These are phyloP conservation scores for Pectinophora gossypiella DNA, from an alignment of 1,140 invertebrate genomes.

Conservation along the genomic window DNA sequence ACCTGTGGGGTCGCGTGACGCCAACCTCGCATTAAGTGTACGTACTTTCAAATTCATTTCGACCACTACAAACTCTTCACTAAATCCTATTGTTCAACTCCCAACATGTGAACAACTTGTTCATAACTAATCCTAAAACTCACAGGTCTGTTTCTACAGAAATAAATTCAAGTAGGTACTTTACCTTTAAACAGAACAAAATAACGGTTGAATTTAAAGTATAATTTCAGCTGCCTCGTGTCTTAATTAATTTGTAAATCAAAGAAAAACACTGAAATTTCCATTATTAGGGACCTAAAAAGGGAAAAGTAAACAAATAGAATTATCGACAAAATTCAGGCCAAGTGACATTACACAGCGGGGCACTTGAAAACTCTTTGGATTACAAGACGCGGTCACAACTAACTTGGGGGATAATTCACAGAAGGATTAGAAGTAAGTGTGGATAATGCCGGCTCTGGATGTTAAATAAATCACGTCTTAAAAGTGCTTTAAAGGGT, in stretches of 20 bases:
- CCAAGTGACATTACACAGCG: slow-evolving; percentile 17
- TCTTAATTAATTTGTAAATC: background rate
- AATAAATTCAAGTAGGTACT: background rate
- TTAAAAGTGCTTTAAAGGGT: slow-evolving; percentile 47
- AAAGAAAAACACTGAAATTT: background rate
- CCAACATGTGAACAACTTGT: background rate
- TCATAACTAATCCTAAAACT: background rate
- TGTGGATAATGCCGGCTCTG: slow-evolving; percentile 33
- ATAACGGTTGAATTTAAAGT: background rate
- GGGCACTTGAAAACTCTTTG: slow-evolving; percentile 25
- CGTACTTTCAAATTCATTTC: slow-evolving; percentile 47
- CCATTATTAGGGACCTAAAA: background rate
- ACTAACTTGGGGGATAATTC: slow-evolving; percentile 38
- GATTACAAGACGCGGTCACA: slow-evolving; percentile 30
- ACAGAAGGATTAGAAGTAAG: slow-evolving; percentile 29
- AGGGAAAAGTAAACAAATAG: slow-evolving; percentile 1
- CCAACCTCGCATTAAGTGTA: slow-evolving; percentile 33
- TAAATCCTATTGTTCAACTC: background rate
- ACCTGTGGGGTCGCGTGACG: slow-evolving; percentile 43
- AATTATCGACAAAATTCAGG: slow-evolving; percentile 27
- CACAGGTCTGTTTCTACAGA: no score
- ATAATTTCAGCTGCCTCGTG: background rate
- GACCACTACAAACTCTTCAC: slow-evolving; percentile 25
- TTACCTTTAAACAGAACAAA: background rate
- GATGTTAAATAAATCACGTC: slow-evolving; percentile 39